Evolutionary conservation across 2,113 vertebrate species (phyloP), one percentile per base, ranked within the genome.

Genomic region (Anoplopoma fimbria): DNA sequence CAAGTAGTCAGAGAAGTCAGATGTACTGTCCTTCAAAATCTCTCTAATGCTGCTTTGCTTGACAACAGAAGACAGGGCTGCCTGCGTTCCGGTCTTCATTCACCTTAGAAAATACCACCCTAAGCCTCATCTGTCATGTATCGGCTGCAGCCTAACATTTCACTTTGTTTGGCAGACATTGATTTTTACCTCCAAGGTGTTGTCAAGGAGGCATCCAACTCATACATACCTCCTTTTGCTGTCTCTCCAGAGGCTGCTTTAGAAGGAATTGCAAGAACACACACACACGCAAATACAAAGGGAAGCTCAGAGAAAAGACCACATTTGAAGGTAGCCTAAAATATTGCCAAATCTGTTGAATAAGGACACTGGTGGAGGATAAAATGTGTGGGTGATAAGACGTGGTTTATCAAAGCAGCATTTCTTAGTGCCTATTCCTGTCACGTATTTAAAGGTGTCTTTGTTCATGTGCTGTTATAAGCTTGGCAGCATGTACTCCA

Each of bases 161-260:
- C 88, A 93, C 89, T 92, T 89, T 90, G 92, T 88, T 94, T 92
- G 93, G 92, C 93, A 93, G 89, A 90, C 91, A 95, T 94, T 90
- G 92, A 95, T 95, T 94, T 60, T 91, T 88, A 92, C 91, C 87
- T 75, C 90, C 79, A 91, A 89, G 90, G 89, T 94, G 88, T 93
- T 93, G 91, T 94, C 88, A 88, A 86, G 86, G 90, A 91, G 90
- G 90, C 90, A 87, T 91, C 93, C 89, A 79, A 31, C 88, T 88
- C 87, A 85, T 87, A 84, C 87, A 81, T 81, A 75, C 88, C 85
- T 85, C 85, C 83, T 75, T n/a, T 64, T 82, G 79, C 82, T 64
- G 75, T 57, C 55, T 86, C 87, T 92, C 77, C 53, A 67, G 78
- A 88, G 88, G 85, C 84, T 82, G 87, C 86, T 85, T 88, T 87